Base-by-base conservation (phyloP, 2,888 invertebrate genomes). In the Chrysomela aeneicollis region DNA sequence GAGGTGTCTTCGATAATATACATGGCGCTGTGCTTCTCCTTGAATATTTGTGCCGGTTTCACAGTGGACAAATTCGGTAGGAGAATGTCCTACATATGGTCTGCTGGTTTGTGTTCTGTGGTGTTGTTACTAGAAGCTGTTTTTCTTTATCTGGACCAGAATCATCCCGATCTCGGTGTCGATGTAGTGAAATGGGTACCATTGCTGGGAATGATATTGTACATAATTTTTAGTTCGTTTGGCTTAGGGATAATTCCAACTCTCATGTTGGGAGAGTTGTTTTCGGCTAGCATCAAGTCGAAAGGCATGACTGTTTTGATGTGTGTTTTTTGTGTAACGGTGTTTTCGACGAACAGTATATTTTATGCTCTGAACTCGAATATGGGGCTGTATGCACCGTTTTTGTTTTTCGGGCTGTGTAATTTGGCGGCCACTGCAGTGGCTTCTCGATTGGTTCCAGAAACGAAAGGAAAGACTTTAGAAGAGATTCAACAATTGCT, bases 261-360 rank as follows among this genome's bases (percentile, higher is more conserved):
- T 2, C 63, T 78, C 17, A 74, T 79, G 73, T 46, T 76, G n/a
- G 75, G 78, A 17, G 79, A 79, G 63, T 58, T 79, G 18, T 79
- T 78, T 62, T 77, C 78, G 5, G 72, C 77, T 1, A 78, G 76
- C 59, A 74, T 79, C n/a, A 78, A 77, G 66, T 70, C 71, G 0
- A 77, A 78, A 69, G 78, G 72, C 0, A 53, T 76, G 35, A 70
- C 71, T 6, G 18, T 76, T 8, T 26, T 70, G 0, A 60, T 61
- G 35, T 46, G 52, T 12, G 26, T 53, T 1, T 35, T 42, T 8
- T 35, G 35, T 21, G n/a, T 54, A 10, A 35, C 37, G 6, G 15
- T 21, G n/a, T 35, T 54, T 19, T 32, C 32, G 5, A 19, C 37
- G 5, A 35, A 35, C 19, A 35, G 37, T 10, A 8, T 54, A 18